Percentiles rank a stretch among this genome's conserved stretches.
Evolutionary conservation across 2,113 vertebrate species (phyloP).

Genomic region (Alethe castanea): DNA sequence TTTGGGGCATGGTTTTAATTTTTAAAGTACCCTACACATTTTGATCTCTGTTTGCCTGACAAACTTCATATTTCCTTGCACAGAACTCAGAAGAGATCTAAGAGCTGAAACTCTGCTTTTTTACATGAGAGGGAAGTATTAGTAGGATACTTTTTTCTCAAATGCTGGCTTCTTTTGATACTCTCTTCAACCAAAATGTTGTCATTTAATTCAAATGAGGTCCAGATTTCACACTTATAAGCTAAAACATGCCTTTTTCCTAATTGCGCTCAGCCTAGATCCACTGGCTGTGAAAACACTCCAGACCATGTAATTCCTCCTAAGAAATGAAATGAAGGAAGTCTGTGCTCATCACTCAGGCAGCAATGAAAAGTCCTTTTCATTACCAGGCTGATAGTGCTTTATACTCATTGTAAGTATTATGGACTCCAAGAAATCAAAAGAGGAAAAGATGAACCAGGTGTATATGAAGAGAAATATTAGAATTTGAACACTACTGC

Average conservation of each 20-base stretch:
- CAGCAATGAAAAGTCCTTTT: constrained; percentile 2
- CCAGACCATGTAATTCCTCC: neutral
- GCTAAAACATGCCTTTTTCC: neutral
- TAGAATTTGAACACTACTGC: neutral
- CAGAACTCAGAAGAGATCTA: neutral
- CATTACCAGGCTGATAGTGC: neutral
- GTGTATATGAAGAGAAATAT: neutral
- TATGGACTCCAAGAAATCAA: neutral
- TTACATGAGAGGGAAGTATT: neutral
- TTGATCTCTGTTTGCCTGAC: neutral
- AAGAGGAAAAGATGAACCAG: neutral
- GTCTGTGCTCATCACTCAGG: neutral
- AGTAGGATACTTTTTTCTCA: neutral
- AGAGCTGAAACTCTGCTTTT: neutral
- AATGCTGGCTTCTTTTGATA: neutral
- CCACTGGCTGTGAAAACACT: neutral
- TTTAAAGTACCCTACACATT: constrained; percentile 15
- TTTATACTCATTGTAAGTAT: neutral
- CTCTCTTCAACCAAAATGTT: neutral
- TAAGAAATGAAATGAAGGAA: neutral
- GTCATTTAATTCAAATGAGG: neutral
- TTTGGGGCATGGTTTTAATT: neutral
- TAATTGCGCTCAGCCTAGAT: neutral
- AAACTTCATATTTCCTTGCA: neutral
- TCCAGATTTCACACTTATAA: neutral